Conservation (phyloP, 2,113 vertebrate genomes). For the Coturnix japonica region DNA sequence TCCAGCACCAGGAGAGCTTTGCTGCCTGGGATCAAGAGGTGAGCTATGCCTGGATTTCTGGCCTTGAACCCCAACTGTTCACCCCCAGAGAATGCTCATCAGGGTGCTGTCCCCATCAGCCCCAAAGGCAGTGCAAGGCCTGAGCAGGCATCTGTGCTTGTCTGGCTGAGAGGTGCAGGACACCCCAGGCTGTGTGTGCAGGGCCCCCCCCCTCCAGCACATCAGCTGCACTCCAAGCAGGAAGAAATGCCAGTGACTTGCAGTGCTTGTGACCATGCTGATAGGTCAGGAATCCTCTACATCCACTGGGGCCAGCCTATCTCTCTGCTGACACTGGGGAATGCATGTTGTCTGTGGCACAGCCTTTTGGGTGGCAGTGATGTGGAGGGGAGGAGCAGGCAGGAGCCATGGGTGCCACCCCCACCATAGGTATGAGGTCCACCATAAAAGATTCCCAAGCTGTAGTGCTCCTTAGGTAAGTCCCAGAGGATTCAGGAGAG, state of each 20-base stretch:
- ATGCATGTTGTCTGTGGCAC: rapidly evolving
- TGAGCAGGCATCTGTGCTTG: background rate
- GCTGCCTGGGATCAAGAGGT: background rate
- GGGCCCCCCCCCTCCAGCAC: background rate
- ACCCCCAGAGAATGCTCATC: background rate
- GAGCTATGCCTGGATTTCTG: background rate
- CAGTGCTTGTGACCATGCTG: background rate
- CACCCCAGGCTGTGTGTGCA: background rate
- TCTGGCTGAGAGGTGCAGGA: background rate
- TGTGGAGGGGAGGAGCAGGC: background rate
- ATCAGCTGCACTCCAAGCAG: background rate
- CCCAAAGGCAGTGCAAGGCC: slow-evolving; percentile 2
- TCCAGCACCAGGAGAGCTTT: background rate
- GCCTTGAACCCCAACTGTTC: background rate
- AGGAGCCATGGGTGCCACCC: background rate
- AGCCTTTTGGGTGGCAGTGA: background rate
- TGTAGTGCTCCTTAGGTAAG: background rate
- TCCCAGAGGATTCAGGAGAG: background rate
- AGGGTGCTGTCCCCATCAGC: background rate
- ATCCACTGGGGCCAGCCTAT: background rate
- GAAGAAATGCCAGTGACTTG: background rate
- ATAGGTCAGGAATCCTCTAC: rapidly evolving
- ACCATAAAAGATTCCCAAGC: background rate
- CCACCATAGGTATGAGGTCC: background rate
- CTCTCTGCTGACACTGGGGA: background rate